Base-by-base conservation (phyloP, 1,140 invertebrate species). In the Caenorhabditis remanei region DNA sequence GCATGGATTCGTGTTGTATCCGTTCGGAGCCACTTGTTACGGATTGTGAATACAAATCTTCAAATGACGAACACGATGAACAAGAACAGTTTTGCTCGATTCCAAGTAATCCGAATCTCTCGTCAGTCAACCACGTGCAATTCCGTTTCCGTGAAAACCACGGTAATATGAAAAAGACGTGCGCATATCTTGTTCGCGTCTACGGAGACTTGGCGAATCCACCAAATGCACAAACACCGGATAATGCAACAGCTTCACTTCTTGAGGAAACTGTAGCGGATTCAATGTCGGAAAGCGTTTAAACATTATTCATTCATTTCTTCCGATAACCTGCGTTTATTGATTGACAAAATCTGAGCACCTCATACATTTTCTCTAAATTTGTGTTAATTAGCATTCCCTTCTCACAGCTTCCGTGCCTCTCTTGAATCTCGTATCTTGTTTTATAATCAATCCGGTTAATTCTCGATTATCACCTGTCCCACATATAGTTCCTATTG, bases 121-220 rank as follows among this genome's bases (percentile, higher is more conserved):
- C 46, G 53, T 46, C 71, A 7, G 24, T 79, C n/a, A 53, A 79
- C 24, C 71, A 43, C n/a, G 71, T 79, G n/a, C 71, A 79, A 50
- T 79, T 79, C n/a, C 71, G 71, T 53, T 79, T 79, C 71, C 71
- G 71, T 14, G 46, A 79, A 24, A 79, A 79, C 24, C 71, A 79
- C 53, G 71, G 71, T 24, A 53, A 79, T 14, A 79, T 79, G 71
- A 13, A n/a, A n/a, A 79, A 79, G n/a, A 79, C 71, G 40, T 79
- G 71, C 14, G 71, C 71, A 4, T 79, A 79, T 50, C 40, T 79
- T 13, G 46, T 79, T 50, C 71, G 71, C 53, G 71, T 79, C 40
- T 79, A 79, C 21, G 71, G 71, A 24, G 46, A 79, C 21, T 46
- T 46, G 53, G n/a, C 24, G 5, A 41, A 43, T 24, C 46, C 71